Evolutionary conservation across 2,113 vertebrate species (phyloP), one percentile per base, ranked within the genome.

Genomic region (Aleadryas rufinucha): DNA sequence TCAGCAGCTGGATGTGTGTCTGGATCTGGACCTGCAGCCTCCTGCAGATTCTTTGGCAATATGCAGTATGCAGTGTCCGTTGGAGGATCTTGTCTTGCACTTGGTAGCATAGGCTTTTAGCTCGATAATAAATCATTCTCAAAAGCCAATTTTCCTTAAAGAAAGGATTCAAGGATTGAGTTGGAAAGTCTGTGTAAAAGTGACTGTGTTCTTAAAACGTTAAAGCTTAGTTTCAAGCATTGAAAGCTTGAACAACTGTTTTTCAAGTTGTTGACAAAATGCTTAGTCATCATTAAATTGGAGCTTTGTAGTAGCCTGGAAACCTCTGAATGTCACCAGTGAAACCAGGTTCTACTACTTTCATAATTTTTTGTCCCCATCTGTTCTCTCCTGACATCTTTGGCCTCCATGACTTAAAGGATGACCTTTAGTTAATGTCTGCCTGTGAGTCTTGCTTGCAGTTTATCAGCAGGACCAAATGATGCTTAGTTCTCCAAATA

Each of bases 61-160:
- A n/a, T 12, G 8, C 30, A 26, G 10, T 49, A 14, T 13, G 13
- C 49, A 22, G 33, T 39, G 23, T 41, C 45, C 0, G 0, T 18
- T 80, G 33, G 68, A 74, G 68, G 11, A 41, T 76, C 20, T 60
- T 84, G 44, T n/a, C 13, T 76, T 82, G 33, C 15, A 15, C 41
- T 87, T 84, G 57, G 47, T 31, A 89, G 26, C 1, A 0, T 53
- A 17, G 54, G 10, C 52, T 84, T 80, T 69, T 60, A 66, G n/a
- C 27, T 35, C 74, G 31, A 19, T 47, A 56, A 75, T 37, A 60
- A 42, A 33, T 60, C 21, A 35, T 87, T 91, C 45, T 87, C 0
- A 7, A 64, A 89, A 69, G 41, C 14, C 49, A n/a, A 19, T 37
- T 61, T 93, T 85, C 41, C 23, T 6, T 60, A 30, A 44, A 37